Evolutionary conservation across 2,113 vertebrate species (phyloP), one percentile per base, ranked within the genome.

Genomic region (Cephalopholis sonnerati): DNA sequence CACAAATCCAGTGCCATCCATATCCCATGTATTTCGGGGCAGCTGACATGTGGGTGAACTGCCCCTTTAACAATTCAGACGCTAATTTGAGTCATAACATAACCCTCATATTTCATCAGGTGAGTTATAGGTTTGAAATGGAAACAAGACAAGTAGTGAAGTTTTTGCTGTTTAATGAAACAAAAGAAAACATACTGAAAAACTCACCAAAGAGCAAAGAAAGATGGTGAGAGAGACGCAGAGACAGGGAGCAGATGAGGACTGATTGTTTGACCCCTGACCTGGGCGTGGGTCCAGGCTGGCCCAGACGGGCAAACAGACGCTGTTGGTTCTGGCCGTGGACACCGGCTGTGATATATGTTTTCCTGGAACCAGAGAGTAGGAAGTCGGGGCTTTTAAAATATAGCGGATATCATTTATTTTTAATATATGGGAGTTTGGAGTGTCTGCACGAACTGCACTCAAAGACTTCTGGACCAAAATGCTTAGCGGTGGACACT

Each of bases 241-340:
- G 51, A 29, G 25, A 48, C 9, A 16, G n/a, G 36, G 63, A 75
- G 58, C 61, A 25, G 48, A 75, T 22, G 17, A 77, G 44, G 79
- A 76, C 77, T 73, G 79, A 74, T 68, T 71, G 69, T 55, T 74
- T 84, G 89, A 91, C 86, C 79, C 88, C 65, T 93, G 83, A 91
- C 89, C 78, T 62, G 65, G 80, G 87, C 75, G n/a, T 50, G 39
- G 86, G 69, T 85, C 73, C 88, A 90, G 80, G 69, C 77, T 20
- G 76, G 51, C 79, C 83, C 78, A 84, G 86, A 78, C 70, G 68
- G 78, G 77, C 64, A 87, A 83, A 73, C 81, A 84, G 87, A 79
- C 79, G 3, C 55, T 91, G 89, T 91, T 89, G 88, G 88, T 88
- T 91, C 89, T 91, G 90, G 84, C 88, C 17, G 6, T 10, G 59